Evolutionary conservation across 2,888 invertebrate genomes (phyloP), one percentile per base, ranked within the genome.

Genomic region (Timandra comae): DNA sequence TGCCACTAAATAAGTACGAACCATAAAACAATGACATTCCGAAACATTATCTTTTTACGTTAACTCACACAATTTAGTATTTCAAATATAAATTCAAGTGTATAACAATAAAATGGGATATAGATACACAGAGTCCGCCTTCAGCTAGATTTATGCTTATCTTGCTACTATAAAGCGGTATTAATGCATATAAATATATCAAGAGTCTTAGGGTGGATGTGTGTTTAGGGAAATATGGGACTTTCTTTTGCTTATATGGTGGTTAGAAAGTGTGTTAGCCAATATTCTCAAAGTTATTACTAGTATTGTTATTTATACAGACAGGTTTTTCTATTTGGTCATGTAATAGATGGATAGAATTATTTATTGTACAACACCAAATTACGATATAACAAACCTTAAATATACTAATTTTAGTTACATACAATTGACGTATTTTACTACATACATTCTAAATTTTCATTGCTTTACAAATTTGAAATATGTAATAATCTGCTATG

Each of bases 101-200:
- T 59, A 64, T 65, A 65, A 73, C 68, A 75, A 73, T 78, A 76
- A 72, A 73, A 61, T 61, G 48, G 67, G 62, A 67, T 66, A 67
- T 73, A 70, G 62, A 63, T 62, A 67, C 65, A 60, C 60, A 55
- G 62, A 52, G 59, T 62, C 67, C 67, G 63, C 68, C 64, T 67
- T 51, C 69, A 41, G 48, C 44, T 56, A 56, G 72, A 78, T 78
- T 78, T 77, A 80, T 74, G 56, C 71, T 76, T 79, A 80, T 80
- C 79, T 79, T 56, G 45, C 52, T 40, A 46, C 63, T 56, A 74
- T 80, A 79, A 78, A 80, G 52, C 57, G 61, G 74, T 68, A 76
- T 78, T 79, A 78, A 77, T 75, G 71, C 74, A 69, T 75, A 77
- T 78, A 77, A 76, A 76, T 72, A 77, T 76, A 73, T 74, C 73